A percentile compares a stretch with the other conserved stretches of the same genome.
Evolutionary conservation across 2,888 invertebrate species (phyloP).

Genomic region (Pristionchus entomophagus): DNA sequence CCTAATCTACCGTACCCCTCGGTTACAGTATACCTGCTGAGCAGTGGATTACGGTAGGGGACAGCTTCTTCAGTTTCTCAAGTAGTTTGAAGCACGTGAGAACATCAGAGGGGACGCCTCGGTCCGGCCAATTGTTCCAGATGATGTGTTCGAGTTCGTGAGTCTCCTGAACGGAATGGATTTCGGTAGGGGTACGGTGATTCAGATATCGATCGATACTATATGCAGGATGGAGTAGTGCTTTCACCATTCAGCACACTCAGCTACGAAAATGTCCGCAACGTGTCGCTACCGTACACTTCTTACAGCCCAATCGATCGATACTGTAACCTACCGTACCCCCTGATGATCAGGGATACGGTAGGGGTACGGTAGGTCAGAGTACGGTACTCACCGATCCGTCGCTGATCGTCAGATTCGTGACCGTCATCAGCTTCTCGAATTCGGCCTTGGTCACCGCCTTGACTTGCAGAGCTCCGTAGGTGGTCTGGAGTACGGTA

Average conservation of each 20-base stretch:
- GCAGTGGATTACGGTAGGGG: slow-evolving; percentile 47
- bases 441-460: slow-evolving; percentile 55
- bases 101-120: slow-evolving; percentile 18
- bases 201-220: too few species aligned
- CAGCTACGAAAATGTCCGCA: too few species aligned
- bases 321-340: too few species aligned
- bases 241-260: too few species aligned
- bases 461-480: slow-evolving; percentile 60
- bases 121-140: slow-evolving; percentile 49
- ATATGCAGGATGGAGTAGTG: too few species aligned
- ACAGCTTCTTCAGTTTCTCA: slow-evolving; percentile 24
- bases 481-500: slow-evolving; percentile 41
- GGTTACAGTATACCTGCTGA: slow-evolving; percentile 42
- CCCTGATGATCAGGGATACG: not conserved
- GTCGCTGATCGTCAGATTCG: slow-evolving; percentile 55
- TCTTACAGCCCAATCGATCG: too few species aligned
- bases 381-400: slow-evolving; percentile 39
- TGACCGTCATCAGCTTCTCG: slow-evolving; percentile 58
- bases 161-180: slow-evolving; percentile 3
- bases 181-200: not conserved
- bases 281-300: too few species aligned
- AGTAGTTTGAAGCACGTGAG: slow-evolving; percentile 46
- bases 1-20: not conserved
- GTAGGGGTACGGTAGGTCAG: not conserved
- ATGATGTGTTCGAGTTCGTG: slow-evolving; percentile 43